Percentiles rank a stretch among this genome's conserved stretches.
Evolutionary conservation across 2,888 invertebrate genomes (phyloP).

Genomic region (Drosophila limbata): DNA sequence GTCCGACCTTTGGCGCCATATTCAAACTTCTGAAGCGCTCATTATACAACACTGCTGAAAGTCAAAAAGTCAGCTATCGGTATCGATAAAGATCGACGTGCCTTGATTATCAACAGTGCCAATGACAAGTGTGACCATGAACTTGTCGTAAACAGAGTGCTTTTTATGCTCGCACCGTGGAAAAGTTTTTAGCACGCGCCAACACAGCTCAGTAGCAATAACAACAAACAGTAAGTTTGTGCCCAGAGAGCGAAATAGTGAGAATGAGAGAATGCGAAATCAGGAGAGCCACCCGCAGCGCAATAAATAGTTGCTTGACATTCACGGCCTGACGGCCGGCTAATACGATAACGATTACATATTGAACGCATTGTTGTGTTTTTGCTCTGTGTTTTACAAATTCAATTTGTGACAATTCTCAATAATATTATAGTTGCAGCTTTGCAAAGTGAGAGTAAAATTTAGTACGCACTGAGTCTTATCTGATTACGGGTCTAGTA

Average conservation of each 20-base stretch:
- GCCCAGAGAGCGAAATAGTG: background rate
- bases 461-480: slow-evolving; percentile 39
- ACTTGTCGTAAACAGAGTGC: slow-evolving; percentile 43
- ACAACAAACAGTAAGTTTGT: background rate
- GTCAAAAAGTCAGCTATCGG: slow-evolving; percentile 47
- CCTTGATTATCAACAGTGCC: slow-evolving; percentile 12
- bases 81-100: slow-evolving; percentile 56
- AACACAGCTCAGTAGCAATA: slow-evolving; percentile 16
- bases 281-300: slow-evolving; percentile 10
- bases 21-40: slow-evolving; percentile 36
- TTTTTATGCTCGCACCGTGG: slow-evolving; percentile 23
- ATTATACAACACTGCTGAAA: slow-evolving; percentile 35
- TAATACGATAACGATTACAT: slow-evolving; percentile 69
- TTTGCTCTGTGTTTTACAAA: slow-evolving; percentile 18
- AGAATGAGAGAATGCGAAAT: slow-evolving; percentile 15
- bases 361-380: slow-evolving; percentile 31
- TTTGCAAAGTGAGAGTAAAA: background rate
- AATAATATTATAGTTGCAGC: slow-evolving; percentile 26
- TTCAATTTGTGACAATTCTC: slow-evolving; percentile 5
- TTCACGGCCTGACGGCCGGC: slow-evolving; percentile 27
- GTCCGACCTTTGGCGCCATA: slow-evolving; percentile 40
- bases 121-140: slow-evolving; percentile 57
- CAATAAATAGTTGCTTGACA: slow-evolving; percentile 40
- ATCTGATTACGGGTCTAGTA: slow-evolving; percentile 41
- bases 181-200: slow-evolving; percentile 46